A percentile compares a stretch with the other conserved stretches of the same genome.
These are phyloP conservation scores for Lamproptera curius DNA, from an alignment of 2,888 invertebrate species.

Conservation along the genomic window DNA sequence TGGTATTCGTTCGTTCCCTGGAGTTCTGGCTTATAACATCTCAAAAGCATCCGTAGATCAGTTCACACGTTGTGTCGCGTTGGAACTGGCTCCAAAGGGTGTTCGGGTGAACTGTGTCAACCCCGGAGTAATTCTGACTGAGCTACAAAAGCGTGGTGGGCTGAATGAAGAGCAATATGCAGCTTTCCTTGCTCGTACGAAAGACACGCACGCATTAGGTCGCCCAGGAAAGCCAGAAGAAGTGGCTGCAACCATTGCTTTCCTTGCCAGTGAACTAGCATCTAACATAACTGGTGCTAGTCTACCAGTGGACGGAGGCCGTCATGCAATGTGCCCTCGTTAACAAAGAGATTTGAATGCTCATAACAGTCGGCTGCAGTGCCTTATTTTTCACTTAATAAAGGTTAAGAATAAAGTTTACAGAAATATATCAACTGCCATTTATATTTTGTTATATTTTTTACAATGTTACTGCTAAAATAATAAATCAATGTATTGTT, in stretches of 20 bases:
- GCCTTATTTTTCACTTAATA: slow-evolving; percentile 17
- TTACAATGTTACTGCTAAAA: neutral
- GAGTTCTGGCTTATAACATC: slow-evolving; percentile 93
- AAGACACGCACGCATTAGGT: slow-evolving; percentile 94
- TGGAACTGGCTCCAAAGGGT: slow-evolving; percentile 89
- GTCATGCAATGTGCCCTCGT: slow-evolving; percentile 95
- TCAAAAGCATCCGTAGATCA: slow-evolving; percentile 97
- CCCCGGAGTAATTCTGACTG: slow-evolving; percentile 94
- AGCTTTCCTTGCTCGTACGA: slow-evolving; percentile 89
- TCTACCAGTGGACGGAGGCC: slow-evolving; percentile 95
- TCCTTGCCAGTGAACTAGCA: slow-evolving; percentile 92
- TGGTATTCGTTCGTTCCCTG: slow-evolving; percentile 93
- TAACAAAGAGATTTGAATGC: slow-evolving; percentile 51
- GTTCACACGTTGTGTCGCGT: slow-evolving; percentile 93
- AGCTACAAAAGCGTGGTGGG: slow-evolving; percentile 92
- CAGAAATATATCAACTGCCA: slow-evolving; percentile 6
- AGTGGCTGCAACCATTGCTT: slow-evolving; percentile 93
- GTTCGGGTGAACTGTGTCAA: slow-evolving; percentile 95
- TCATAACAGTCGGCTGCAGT: neutral
- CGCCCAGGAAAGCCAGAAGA: slow-evolving; percentile 90
- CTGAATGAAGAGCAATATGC: slow-evolving; percentile 89
- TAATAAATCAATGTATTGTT: slow-evolving; percentile 1
- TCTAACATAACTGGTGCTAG: slow-evolving; percentile 95
- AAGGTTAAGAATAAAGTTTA: slow-evolving; percentile 13
- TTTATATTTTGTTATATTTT: slow-evolving; percentile 14